Percentiles rank a stretch among this genome's conserved stretches.
These are phyloP conservation scores for Thamnophis sirtalis DNA, from an alignment of 2,113 vertebrate genomes.

Conservation along the genomic window DNA sequence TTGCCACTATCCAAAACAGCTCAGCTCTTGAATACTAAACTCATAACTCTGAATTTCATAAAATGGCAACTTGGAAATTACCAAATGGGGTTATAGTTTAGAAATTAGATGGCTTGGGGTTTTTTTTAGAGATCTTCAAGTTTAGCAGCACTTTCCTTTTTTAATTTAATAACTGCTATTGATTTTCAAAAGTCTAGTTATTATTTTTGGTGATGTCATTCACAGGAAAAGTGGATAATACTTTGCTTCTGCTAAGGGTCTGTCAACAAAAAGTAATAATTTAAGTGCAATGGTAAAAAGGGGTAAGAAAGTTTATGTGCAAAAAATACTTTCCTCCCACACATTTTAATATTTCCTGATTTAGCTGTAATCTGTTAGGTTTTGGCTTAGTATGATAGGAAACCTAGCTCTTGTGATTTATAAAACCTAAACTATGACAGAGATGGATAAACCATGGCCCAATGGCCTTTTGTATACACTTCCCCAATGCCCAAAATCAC, in stretches of 20 bases:
- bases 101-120: slow-evolving; percentile 27
- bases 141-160: background rate
- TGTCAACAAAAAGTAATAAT: background rate
- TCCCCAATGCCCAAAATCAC: background rate
- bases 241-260: background rate
- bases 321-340: background rate
- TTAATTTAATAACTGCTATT: background rate
- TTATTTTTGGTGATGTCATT: slow-evolving; percentile 33
- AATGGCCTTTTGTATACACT: background rate
- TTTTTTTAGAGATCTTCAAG: background rate
- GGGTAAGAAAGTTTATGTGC: background rate
- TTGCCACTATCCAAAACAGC: slow-evolving; percentile 39
- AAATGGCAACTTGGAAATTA: slow-evolving; percentile 44
- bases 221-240: slow-evolving; percentile 11
- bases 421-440: background rate
- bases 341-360: background rate
- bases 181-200: slow-evolving; percentile 25
- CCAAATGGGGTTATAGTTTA: slow-evolving; percentile 27
- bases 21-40: slow-evolving; percentile 41
- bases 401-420: background rate
- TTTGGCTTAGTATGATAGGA: background rate
- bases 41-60: slow-evolving; percentile 42
- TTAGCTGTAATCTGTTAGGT: background rate
- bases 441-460: background rate
- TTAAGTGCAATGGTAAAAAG: background rate